Conservation (phyloP, 1,140 invertebrate species). For the Tetramorium parvispinum region DNA sequence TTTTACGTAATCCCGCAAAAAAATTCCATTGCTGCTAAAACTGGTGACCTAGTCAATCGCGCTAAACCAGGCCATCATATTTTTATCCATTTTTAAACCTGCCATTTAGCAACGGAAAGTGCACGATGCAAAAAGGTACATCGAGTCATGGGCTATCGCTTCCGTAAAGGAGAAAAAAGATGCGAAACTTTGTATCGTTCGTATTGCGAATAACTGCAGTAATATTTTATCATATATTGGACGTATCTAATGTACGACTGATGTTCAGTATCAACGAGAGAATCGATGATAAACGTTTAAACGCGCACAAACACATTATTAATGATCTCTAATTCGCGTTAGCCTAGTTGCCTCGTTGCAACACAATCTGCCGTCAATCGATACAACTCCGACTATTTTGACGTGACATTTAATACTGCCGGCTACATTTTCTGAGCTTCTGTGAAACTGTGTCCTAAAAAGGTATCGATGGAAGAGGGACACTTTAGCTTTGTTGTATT, state of each 20-base stretch:
- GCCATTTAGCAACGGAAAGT: neutral
- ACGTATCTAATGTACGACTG: too few relatives aligned
- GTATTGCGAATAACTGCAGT: neutral
- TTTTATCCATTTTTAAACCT: slow-evolving; percentile 10
- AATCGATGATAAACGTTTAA: neutral
- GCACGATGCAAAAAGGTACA: neutral
- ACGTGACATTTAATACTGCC: neutral
- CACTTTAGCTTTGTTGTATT: neutral
- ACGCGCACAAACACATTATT: neutral
- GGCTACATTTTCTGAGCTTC: neutral
- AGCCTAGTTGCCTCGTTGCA: slow-evolving; percentile 1
- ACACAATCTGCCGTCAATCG: neutral
- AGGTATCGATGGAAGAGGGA: neutral
- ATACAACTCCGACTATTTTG: slow-evolving; percentile 1
- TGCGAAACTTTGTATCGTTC: neutral
- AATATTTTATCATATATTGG: neutral
- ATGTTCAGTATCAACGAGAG: neutral
- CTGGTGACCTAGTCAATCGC: neutral
- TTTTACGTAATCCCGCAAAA: slow-evolving; percentile 14
- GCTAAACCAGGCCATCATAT: neutral
- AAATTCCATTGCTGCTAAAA: slow-evolving; percentile 21
- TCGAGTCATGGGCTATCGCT: neutral
- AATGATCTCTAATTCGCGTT: neutral
- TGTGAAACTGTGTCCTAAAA: neutral
- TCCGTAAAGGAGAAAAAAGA: neutral